phyloP scores from a whole-genome alignment of 1,140 invertebrate species.

The Achatina immaculata region DNA sequence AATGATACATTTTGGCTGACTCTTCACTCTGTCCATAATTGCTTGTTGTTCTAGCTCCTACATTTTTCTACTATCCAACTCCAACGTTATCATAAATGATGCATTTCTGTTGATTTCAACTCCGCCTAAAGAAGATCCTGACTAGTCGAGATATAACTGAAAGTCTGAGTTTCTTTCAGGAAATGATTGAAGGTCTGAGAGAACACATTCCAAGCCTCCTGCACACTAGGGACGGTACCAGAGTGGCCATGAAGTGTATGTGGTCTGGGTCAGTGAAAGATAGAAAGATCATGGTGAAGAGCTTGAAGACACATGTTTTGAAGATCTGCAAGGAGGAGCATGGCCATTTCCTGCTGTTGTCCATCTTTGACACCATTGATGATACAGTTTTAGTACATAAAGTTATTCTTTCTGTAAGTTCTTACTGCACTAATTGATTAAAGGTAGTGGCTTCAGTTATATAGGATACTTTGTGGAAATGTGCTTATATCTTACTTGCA shows the following conservation, averaged over 20 bases:
- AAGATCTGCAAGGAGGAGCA: conserved; percentile 87
- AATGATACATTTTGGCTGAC: too few relatives aligned
- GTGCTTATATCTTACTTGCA: too few relatives aligned
- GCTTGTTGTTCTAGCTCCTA: too few relatives aligned
- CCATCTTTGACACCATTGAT: conserved; percentile 90
- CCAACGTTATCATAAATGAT: too few relatives aligned
- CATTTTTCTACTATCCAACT: too few relatives aligned
- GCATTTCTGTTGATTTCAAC: too few relatives aligned
- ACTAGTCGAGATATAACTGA: too few relatives aligned
- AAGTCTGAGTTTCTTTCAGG: conserved; percentile 68
- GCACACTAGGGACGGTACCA: conserved; percentile 85
- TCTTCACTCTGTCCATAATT: too few relatives aligned
- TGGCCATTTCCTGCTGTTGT: conserved; percentile 85
- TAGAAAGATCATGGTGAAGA: conserved; percentile 80
- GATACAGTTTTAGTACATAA: conserved; percentile 92
- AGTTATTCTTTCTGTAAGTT: conserved; percentile 74
- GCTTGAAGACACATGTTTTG: conserved; percentile 85
- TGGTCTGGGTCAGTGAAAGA: conserved; percentile 88
- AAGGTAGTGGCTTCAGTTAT: too few relatives aligned
- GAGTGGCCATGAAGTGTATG: conserved; percentile 84
- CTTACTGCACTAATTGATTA: background rate
- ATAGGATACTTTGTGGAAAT: too few relatives aligned
- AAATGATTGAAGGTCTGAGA: conserved; percentile 81
- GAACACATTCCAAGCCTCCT: conserved; percentile 83
- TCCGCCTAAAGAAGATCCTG: too few relatives aligned